phyloP scores from a whole-genome alignment of 2,113 vertebrate species.

The Rhadina sibilatrix region DNA sequence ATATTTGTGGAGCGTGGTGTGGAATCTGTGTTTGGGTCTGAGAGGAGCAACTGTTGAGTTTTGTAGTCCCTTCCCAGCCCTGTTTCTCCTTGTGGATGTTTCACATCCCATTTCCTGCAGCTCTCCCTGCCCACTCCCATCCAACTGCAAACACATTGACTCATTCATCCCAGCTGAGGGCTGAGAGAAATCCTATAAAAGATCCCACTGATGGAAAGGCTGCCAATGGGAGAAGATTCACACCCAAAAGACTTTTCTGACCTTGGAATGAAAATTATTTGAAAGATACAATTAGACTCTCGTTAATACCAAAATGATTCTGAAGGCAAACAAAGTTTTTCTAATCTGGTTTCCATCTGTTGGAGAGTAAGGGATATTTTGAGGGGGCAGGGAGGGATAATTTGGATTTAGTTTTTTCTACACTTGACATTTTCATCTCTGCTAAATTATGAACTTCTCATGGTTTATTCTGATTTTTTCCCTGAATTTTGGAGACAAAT shows the following conservation, averaged over 20 bases:
- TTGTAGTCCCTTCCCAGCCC: not conserved
- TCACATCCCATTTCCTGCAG: not conserved
- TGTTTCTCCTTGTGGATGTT: not conserved
- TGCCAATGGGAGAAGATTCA: not conserved
- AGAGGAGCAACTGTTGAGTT: not conserved
- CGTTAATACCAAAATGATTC: not conserved
- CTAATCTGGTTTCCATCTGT: not conserved
- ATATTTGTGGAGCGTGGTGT: not conserved
- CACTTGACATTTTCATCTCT: not conserved
- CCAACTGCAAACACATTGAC: not conserved
- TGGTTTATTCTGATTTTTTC: not conserved
- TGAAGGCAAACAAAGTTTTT: not conserved
- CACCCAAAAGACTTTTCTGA: not conserved
- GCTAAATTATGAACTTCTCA: not conserved
- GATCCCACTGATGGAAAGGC: not conserved
- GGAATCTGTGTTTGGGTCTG: not conserved
- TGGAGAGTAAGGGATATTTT: not conserved
- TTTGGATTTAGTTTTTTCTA: not conserved
- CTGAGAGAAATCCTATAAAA: not conserved
- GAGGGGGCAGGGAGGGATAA: fast-evolving
- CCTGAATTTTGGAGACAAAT: not conserved
- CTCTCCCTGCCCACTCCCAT: not conserved
- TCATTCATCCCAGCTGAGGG: not conserved
- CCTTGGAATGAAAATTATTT: not conserved
- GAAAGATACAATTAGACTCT: not conserved